phyloP scores from a whole-genome alignment of 2,797 vertebrate species.

The Helicolenus hilgendorfi region DNA sequence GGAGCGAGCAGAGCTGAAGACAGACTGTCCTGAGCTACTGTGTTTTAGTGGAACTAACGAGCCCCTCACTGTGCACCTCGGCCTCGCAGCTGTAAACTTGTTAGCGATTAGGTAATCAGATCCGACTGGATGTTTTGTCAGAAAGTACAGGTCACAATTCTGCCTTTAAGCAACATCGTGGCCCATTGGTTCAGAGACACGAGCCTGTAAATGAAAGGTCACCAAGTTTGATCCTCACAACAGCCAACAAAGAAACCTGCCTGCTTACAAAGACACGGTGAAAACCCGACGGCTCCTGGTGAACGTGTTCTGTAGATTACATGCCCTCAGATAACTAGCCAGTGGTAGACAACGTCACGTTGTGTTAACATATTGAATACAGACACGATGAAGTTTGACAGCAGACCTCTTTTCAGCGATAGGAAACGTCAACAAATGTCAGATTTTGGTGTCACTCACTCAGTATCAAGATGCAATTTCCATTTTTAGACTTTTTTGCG shows the following conservation, averaged over 20 bases:
- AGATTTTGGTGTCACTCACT: background rate
- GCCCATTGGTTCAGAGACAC: constrained; percentile 6
- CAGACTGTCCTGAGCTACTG: constrained; percentile 79
- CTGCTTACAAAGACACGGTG: background rate
- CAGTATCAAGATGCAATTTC: background rate
- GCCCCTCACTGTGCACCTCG: constrained; percentile 57
- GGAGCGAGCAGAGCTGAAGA: constrained; percentile 70
- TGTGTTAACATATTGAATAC: background rate
- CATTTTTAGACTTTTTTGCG: background rate
- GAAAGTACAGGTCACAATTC: constrained; percentile 14
- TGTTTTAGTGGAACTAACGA: constrained; percentile 75
- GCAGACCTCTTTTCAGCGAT: background rate
- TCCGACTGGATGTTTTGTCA: constrained; percentile 64
- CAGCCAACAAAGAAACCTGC: background rate
- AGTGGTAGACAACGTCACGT: background rate
- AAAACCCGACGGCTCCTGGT: constrained; percentile 1
- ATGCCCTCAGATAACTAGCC: background rate
- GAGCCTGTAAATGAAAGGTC: constrained; percentile 51
- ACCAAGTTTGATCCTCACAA: constrained; percentile 15
- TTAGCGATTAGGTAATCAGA: constrained; percentile 60
- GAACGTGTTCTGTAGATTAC: background rate
- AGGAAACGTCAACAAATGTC: background rate
- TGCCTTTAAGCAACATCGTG: constrained; percentile 17
- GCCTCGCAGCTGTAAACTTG: constrained; percentile 73
- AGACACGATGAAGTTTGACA: background rate